Conservation (phyloP, 2,113 vertebrate species). For the Equus quagga region DNA sequence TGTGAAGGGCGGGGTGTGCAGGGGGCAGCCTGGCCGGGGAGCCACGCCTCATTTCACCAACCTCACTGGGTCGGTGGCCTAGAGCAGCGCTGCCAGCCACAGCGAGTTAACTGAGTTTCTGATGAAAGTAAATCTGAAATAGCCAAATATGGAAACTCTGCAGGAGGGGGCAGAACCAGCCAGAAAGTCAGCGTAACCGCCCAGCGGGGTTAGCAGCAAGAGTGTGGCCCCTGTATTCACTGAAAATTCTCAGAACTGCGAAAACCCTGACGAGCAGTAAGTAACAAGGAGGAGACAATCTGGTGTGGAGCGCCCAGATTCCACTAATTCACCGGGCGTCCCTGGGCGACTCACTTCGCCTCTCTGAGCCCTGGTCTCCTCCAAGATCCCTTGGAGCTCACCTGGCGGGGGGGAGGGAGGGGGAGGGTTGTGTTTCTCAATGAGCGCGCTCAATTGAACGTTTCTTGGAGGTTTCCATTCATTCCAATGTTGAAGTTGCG, state of each 20-base stretch:
- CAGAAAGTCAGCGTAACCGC: neutral
- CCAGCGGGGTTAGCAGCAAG: neutral
- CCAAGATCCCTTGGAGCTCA: neutral
- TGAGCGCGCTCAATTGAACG: neutral
- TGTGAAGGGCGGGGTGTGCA: neutral
- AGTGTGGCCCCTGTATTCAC: neutral
- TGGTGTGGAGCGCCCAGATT: neutral
- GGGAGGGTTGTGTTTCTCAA: neutral
- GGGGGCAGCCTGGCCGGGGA: neutral
- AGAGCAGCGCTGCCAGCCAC: neutral
- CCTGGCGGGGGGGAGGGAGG: neutral
- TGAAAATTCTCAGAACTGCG: neutral
- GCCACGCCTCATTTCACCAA: neutral
- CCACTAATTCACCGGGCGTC: neutral
- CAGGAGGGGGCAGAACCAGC: neutral
- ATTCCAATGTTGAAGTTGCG: neutral
- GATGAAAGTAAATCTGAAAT: constrained; percentile 71
- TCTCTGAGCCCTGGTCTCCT: neutral
- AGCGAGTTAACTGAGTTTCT: neutral
- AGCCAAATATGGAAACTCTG: constrained; percentile 76
- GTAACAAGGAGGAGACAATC: neutral
- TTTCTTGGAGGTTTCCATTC: neutral
- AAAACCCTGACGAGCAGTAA: neutral
- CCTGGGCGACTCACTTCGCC: neutral
- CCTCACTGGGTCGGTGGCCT: neutral